Percentiles rank a stretch among this genome's conserved stretches.
These are phyloP conservation scores for Oxytorus armatus DNA, from an alignment of 2,888 invertebrate genomes.

Conservation along the genomic window DNA sequence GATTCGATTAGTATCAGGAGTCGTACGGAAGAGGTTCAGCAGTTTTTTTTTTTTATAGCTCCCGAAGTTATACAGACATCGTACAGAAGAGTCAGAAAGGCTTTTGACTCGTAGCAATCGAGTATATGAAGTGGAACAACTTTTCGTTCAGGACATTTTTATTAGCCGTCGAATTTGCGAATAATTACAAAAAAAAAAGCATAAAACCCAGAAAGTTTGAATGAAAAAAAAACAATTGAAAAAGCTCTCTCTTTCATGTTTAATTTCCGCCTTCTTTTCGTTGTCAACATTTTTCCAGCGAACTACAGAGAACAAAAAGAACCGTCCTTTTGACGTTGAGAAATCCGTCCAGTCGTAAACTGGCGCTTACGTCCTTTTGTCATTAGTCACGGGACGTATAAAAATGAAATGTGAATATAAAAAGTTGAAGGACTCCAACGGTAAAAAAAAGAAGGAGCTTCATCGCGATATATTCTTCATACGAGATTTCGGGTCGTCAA, in stretches of 20 bases:
- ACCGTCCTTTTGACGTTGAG: too few species aligned
- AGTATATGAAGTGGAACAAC: neutral
- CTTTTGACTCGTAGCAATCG: neutral
- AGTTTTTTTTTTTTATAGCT: slow-evolving; percentile 7
- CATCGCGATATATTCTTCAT: neutral
- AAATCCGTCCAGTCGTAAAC: too few species aligned
- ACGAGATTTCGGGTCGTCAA: neutral
- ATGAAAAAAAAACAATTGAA: too few species aligned
- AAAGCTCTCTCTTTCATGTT: too few species aligned
- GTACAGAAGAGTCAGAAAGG: neutral
- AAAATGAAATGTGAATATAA: neutral
- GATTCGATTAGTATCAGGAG: slow-evolving; percentile 26
- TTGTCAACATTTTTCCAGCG: too few species aligned
- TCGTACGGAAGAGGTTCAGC: neutral
- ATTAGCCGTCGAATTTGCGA: neutral
- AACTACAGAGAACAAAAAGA: too few species aligned
- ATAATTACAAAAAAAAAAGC: neutral
- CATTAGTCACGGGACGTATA: neutral
- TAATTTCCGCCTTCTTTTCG: too few species aligned
- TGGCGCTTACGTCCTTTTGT: neutral
- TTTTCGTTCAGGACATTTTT: neutral
- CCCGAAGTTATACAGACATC: neutral
- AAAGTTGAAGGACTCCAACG: neutral
- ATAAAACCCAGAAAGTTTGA: too few species aligned
- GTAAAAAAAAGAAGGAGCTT: slow-evolving; percentile 10